Percentiles rank a stretch among this genome's conserved stretches.
phyloP scores from a whole-genome alignment of 2,797 vertebrate species.

The Hippocampus kuda region DNA sequence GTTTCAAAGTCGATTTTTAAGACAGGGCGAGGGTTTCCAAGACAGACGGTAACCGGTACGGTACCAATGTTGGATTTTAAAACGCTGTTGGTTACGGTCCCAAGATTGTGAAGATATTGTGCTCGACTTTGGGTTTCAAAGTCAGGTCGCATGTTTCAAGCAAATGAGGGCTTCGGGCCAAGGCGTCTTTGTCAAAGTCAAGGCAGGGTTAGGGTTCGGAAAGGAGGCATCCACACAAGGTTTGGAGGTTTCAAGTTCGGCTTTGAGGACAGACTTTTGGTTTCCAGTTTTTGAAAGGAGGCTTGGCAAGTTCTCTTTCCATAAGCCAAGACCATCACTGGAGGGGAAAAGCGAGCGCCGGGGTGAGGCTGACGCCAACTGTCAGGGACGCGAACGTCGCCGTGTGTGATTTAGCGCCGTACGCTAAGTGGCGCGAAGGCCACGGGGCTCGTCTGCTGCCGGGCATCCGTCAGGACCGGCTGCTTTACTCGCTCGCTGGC shows the following conservation, averaged over 20 bases:
- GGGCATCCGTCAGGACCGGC: conserved; percentile 40
- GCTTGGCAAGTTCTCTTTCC: conserved; percentile 24
- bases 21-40: too few relatives aligned
- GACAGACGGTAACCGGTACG: too few relatives aligned
- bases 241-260: background rate
- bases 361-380: conserved; percentile 53
- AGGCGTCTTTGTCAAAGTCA: background rate
- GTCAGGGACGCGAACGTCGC: conserved; percentile 57
- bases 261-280: background rate
- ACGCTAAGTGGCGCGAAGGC: conserved; percentile 63
- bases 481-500: conserved; percentile 55
- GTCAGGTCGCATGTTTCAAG: too few relatives aligned
- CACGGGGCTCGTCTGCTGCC: conserved; percentile 60
- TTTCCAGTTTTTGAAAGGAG: too few relatives aligned
- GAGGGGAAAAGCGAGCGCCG: conserved; percentile 45
- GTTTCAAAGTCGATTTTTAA: too few relatives aligned
- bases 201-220: background rate
- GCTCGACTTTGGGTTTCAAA: background rate
- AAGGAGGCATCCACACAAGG: background rate
- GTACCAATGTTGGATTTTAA: too few relatives aligned
- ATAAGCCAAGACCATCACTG: conserved; percentile 51
- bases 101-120: background rate
- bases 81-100: too few relatives aligned
- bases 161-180: too few relatives aligned
- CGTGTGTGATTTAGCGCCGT: conserved; percentile 59